A percentile compares a stretch with the other conserved stretches of the same genome.
Conservation (phyloP, 2,797 vertebrate genomes). For the Macropus fuliginosus region DNA sequence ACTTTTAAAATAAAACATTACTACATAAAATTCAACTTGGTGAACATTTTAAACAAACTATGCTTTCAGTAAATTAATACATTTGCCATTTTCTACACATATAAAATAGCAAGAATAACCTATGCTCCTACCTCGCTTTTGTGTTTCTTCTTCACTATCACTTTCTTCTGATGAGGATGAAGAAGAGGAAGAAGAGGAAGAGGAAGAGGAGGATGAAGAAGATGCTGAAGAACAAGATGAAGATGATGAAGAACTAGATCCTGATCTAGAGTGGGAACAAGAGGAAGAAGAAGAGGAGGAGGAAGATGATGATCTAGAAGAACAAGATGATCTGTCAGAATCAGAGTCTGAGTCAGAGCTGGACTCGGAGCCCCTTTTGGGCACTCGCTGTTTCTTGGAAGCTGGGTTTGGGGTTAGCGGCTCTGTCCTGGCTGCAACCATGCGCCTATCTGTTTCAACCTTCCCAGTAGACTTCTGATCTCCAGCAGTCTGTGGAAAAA, state of each 20-base stretch:
- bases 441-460: conserved; percentile 90
- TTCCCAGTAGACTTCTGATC: conserved; percentile 85
- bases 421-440: conserved; percentile 97
- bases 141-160: conserved; percentile 91
- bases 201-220: conserved; percentile 93
- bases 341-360: conserved; percentile 91
- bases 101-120: conserved; percentile 72
- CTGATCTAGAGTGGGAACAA: conserved; percentile 93
- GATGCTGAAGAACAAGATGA: conserved; percentile 93
- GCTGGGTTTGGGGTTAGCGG: conserved; percentile 95
- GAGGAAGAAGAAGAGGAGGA: conserved; percentile 91
- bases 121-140: conserved; percentile 91
- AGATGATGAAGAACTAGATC: conserved; percentile 94
- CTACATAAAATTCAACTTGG: conserved; percentile 18
- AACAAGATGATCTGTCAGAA: conserved; percentile 95
- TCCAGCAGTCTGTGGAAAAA: conserved; percentile 84
- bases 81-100: conserved; percentile 24
- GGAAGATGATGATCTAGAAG: conserved; percentile 94
- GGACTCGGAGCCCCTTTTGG: conserved; percentile 90
- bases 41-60: conserved; percentile 27
- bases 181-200: conserved; percentile 91
- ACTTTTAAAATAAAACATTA: neutral
- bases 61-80: neutral
- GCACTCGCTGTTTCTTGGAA: conserved; percentile 94
- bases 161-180: conserved; percentile 94